Evolutionary conservation across 2,113 vertebrate genomes (phyloP), one percentile per base, ranked within the genome.

Genomic region (Ophthalmolycus amberensis): DNA sequence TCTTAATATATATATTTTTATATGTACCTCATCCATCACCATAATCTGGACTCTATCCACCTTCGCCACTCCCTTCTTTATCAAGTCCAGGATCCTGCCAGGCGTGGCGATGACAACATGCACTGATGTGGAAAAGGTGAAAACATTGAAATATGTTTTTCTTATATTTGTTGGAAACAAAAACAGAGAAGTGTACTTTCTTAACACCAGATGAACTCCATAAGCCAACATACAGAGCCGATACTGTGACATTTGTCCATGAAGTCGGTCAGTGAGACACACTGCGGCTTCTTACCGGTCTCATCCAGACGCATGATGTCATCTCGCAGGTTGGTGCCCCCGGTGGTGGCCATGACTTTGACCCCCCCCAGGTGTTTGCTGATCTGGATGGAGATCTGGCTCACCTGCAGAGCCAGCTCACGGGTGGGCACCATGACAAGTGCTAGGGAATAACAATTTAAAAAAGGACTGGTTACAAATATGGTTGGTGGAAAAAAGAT

Each of bases 221-320:
- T 10, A 22, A 18, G 5, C 32, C 32, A 38, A 46, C 25, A 73
- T 18, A 9, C 18, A 58, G 50, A 11, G 6, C 34, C 11, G 37
- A 9, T 18, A 54, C 0, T 14, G 59, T 37, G 8, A 15, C 9
- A 29, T 64, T 16, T 71, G 4, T 27, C 25, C 32, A 62, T 9
- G 10, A 29, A 67, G 27, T 5, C 15, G 20, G 14, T 25, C 37
- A 69, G n/a, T 22, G 32, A 46, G 32, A 29, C 4, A 32, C 25
- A 22, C 29, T 6, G 15, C 0, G 14, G n/a, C 18, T 11, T 27
- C 62, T 92, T 79, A 96, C 95, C 95, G 0, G 90, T 96, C 68
- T 96, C 95, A 65, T 96, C 95, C 85, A 96, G 90, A 12, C 95
- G 94, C 95, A 96, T 95, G 88, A 96, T 96, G 89, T 96, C 95